Evolutionary conservation across 1,140 invertebrate genomes (phyloP), one percentile per base, ranked within the genome.

Genomic region (Riptortus pedestris): DNA sequence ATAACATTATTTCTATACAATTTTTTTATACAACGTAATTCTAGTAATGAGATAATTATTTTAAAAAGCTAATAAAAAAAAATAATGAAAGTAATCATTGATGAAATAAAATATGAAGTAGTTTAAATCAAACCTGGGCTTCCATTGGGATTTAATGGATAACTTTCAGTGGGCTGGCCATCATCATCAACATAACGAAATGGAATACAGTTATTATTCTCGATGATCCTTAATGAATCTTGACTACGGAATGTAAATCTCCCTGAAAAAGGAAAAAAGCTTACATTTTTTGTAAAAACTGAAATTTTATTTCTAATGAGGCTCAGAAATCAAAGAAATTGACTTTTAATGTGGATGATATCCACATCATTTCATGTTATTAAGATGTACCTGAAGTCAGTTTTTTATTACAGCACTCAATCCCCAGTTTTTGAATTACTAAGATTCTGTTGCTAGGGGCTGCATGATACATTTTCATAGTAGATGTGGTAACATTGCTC

Each of bases 101-200:
- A 55, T 27, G 26, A 26, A 4, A 1, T 26, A 55, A 55, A 4
- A 27, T 11, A 2, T 24, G 2, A 26, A 22, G 14, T 4, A 11
- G 51, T 2, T 70, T 71, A 78, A 73, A n/a, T n/a, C n/a, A n/a
- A n/a, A 85, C 83, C 78, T 69, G 78, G 74, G 70, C 88, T 91
- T 59, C 94, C 94, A 77, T 97, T 98, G 1, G 93, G 94, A 79
- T 97, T 97, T 76, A 92, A 81, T 0, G 93, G 94, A 77, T 97
- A 97, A 0, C 69, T 69, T 74, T 86, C 83, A 0, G 93, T 96
- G 1, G 87, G 80, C 11, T 74, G 67, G 0, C 86, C 86, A 28
- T 78, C 69, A 74, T 96, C 92, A 74, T 96, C 86, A 0, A 91
- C 86, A 73, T 92, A 98, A 55, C 83, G 80, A 55, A 97, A 74